Evolutionary conservation across 2,797 vertebrate species (phyloP).

Genomic region (Lerista edwardsae): DNA sequence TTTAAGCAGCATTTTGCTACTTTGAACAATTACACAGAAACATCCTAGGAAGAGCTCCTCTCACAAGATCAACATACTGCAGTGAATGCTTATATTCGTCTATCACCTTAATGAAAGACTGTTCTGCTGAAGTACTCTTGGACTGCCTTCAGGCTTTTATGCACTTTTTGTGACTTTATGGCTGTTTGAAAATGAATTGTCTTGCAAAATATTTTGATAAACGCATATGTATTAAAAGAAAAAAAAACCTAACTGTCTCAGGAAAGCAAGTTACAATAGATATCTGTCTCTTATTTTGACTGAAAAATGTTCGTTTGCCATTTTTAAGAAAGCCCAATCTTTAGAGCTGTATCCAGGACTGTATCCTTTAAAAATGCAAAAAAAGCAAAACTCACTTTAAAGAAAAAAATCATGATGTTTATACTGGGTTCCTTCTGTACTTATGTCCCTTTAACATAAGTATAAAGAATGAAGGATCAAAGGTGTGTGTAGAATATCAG

Average conservation of each 20-base stretch:
- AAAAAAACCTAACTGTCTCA: slow-evolving; percentile 65
- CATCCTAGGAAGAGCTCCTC: slow-evolving; percentile 50
- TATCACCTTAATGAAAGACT: slow-evolving; percentile 65
- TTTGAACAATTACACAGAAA: slow-evolving; percentile 32
- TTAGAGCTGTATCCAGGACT: slow-evolving; percentile 37
- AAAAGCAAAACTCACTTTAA: slow-evolving; percentile 32
- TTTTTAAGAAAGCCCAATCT: slow-evolving; percentile 48
- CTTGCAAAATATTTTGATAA: slow-evolving; percentile 66
- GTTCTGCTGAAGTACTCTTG: slow-evolving; percentile 67
- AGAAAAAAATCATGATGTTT: slow-evolving; percentile 16
- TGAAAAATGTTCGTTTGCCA: slow-evolving; percentile 54
- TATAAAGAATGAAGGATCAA: slow-evolving; percentile 30
- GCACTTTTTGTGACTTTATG: slow-evolving; percentile 74
- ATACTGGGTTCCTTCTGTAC: slow-evolving; percentile 55
- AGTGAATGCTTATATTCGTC: slow-evolving; percentile 56
- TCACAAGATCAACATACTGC: slow-evolving; percentile 44
- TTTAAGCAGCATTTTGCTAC: slow-evolving; percentile 26
- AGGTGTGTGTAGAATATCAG: slow-evolving; percentile 56
- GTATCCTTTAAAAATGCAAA: slow-evolving; percentile 45
- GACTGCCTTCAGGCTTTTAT: slow-evolving; percentile 72
- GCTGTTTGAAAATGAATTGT: slow-evolving; percentile 72
- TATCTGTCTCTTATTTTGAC: slow-evolving; percentile 65
- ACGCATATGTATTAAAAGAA: slow-evolving; percentile 68
- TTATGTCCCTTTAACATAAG: slow-evolving; percentile 17
- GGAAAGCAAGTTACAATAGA: slow-evolving; percentile 69